Percentiles rank a stretch among this genome's conserved stretches.
Conservation (phyloP, 2,888 invertebrate genomes). For the Synergus japonicus region DNA sequence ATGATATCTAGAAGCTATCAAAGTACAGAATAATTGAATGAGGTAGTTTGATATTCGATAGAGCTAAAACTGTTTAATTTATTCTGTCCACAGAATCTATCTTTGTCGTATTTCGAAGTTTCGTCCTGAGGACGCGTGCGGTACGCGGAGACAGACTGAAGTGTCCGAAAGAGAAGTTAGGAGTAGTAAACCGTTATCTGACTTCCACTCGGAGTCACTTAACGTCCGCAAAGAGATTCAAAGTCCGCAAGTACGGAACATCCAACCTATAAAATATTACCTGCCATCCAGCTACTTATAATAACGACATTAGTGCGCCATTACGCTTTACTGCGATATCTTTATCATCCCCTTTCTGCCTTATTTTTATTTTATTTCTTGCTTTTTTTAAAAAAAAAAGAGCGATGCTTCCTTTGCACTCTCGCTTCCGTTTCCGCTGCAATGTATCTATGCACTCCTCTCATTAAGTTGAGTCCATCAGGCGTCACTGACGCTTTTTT, state of each 20-base stretch:
- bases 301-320: slow-evolving; percentile 66
- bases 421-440: not conserved
- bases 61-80: slow-evolving; percentile 9
- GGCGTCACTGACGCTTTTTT: not conserved
- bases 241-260: slow-evolving; percentile 43
- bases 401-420: not conserved
- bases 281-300: slow-evolving; percentile 68
- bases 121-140: slow-evolving; percentile 12
- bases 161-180: slow-evolving; percentile 50
- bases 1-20: not conserved
- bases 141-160: slow-evolving; percentile 34
- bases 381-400: not conserved
- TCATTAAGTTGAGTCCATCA: not conserved
- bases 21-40: not conserved
- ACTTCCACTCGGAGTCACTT: slow-evolving; percentile 75
- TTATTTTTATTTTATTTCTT: not conserved
- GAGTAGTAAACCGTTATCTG: slow-evolving; percentile 63
- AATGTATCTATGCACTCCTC: not conserved
- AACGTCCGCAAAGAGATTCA: slow-evolving; percentile 64
- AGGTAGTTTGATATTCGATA: not conserved
- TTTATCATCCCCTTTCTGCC: not conserved
- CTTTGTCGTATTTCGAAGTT: slow-evolving; percentile 26
- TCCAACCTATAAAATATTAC: slow-evolving; percentile 65
- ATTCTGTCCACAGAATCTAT: slow-evolving; percentile 22
- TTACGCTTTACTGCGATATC: not conserved